Evolutionary conservation across 2,113 vertebrate genomes (phyloP).

Genomic region (Tachycineta bicolor): DNA sequence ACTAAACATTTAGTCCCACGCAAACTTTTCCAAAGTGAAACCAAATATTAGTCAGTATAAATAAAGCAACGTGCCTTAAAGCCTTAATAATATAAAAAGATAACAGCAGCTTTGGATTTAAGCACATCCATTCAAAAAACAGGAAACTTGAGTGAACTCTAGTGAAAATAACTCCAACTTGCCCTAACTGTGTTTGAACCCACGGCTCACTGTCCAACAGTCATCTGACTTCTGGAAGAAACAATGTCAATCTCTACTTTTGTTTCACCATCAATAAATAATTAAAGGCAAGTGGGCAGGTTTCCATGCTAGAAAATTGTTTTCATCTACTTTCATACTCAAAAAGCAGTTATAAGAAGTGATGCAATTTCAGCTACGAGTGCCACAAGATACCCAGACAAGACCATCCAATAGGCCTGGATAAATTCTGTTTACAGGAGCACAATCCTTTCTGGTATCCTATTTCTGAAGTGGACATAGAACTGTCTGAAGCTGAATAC

Average conservation of each 20-base stretch:
- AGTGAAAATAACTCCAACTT: not conserved
- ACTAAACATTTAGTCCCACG: not conserved
- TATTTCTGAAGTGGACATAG: not conserved
- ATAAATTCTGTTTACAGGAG: not conserved
- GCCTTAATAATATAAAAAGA: not conserved
- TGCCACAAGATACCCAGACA: not conserved
- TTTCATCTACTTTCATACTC: not conserved
- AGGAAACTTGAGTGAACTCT: not conserved
- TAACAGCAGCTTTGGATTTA: not conserved
- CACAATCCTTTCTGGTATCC: not conserved
- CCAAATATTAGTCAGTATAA: not conserved
- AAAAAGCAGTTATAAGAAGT: not conserved
- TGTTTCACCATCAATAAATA: not conserved
- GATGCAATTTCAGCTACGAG: not conserved
- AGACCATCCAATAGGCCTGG: not conserved
- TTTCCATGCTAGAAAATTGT: not conserved
- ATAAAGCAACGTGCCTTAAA: not conserved
- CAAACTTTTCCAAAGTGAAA: not conserved
- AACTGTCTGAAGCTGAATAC: not conserved
- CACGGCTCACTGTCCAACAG: not conserved
- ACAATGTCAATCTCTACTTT: not conserved
- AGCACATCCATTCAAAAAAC: not conserved
- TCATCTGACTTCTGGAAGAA: not conserved
- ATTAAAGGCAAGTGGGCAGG: not conserved
- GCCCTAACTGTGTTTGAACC: not conserved